phyloP scores from a whole-genome alignment of 1,140 invertebrate species.

The Caenorhabditis remanei region DNA sequence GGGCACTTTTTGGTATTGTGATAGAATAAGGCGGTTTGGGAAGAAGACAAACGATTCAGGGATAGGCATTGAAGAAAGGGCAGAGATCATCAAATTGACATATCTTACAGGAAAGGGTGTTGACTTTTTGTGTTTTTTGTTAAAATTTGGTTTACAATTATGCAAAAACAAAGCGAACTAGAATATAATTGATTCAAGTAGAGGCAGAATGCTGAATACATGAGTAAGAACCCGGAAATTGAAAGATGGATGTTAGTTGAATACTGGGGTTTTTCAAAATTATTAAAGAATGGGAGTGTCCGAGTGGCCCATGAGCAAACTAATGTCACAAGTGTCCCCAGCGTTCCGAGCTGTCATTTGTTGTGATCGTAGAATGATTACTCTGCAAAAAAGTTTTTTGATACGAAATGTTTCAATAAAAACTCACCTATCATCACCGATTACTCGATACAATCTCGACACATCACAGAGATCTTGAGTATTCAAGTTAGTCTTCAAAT shows the following conservation, averaged over 20 bases:
- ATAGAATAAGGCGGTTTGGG: slow-evolving; percentile 11
- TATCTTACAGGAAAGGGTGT: slow-evolving; percentile 7
- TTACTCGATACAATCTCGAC: slow-evolving; percentile 59
- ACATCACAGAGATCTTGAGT: slow-evolving; percentile 67
- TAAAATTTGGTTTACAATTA: neutral
- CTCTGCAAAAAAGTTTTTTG: neutral
- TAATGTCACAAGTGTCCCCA: slow-evolving; percentile 26
- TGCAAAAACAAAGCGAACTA: slow-evolving; percentile 1
- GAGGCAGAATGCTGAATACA: slow-evolving; percentile 1
- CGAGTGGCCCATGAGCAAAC: slow-evolving; percentile 21
- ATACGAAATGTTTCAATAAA: neutral
- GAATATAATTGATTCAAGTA: neutral
- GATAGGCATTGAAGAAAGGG: neutral
- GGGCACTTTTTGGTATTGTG: neutral
- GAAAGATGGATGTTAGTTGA: slow-evolving; percentile 17
- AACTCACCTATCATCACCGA: slow-evolving; percentile 63
- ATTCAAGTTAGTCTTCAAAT: slow-evolving; percentile 32
- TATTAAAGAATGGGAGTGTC: slow-evolving; percentile 15
- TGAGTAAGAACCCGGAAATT: slow-evolving; percentile 31
- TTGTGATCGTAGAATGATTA: slow-evolving; percentile 29
- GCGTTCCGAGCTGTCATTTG: slow-evolving; percentile 7
- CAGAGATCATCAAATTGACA: slow-evolving; percentile 15
- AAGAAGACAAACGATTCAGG: neutral
- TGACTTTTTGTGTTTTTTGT: neutral
- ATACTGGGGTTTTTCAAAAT: slow-evolving; percentile 4